These are phyloP conservation scores for Rhingia campestris DNA, from an alignment of 2,888 invertebrate genomes.

Conservation along the genomic window DNA sequence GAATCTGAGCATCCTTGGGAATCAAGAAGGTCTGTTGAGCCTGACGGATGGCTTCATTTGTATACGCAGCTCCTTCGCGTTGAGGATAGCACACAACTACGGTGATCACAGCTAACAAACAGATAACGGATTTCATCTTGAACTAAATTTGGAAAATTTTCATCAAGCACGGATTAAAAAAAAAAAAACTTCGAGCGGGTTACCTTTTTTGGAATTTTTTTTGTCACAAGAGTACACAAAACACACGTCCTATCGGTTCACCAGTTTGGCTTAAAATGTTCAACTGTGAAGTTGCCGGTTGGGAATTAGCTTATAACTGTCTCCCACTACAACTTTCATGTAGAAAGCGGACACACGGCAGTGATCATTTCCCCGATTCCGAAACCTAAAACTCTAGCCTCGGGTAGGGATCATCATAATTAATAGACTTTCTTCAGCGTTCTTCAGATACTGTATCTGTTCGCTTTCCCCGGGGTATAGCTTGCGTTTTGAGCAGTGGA, in stretches of 20 bases:
- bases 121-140: constrained; percentile 75
- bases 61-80: constrained; percentile 92
- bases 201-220: constrained; percentile 4
- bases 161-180: background rate
- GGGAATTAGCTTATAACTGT: constrained; percentile 68
- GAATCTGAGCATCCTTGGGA: constrained; percentile 93
- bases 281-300: constrained; percentile 56
- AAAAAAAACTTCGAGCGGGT: constrained; percentile 8
- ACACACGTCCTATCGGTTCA: constrained; percentile 33
- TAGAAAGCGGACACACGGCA: constrained; percentile 40
- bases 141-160: background rate
- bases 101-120: constrained; percentile 76
- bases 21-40: constrained; percentile 93
- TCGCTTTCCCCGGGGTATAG: constrained; percentile 21
- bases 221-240: constrained; percentile 1
- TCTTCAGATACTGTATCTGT: background rate
- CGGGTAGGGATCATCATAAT: constrained; percentile 61
- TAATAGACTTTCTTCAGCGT: constrained; percentile 69
- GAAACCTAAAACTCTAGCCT: constrained; percentile 58
- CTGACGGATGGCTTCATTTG: constrained; percentile 93
- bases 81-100: constrained; percentile 84
- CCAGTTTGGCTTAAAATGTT: constrained; percentile 55
- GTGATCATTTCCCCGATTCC: constrained; percentile 55
- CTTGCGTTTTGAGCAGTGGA: constrained; percentile 58
- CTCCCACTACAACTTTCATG: constrained; percentile 69